Conservation (phyloP, 2,888 invertebrate genomes). For the Drosophila tanythrix region DNA sequence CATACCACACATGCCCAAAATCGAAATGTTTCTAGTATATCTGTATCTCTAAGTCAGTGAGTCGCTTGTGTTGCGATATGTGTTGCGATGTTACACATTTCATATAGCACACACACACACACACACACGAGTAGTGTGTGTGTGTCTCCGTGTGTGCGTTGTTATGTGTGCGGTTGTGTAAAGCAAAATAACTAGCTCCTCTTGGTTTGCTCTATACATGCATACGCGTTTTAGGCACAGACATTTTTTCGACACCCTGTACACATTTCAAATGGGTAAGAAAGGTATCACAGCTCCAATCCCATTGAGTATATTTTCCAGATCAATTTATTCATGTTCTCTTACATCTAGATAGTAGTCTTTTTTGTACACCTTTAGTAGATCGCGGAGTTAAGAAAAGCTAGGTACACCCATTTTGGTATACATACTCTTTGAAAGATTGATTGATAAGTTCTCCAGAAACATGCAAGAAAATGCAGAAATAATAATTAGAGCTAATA, state of each 20-base stretch:
- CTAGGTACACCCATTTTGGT: background rate
- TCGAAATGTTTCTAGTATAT: constrained; percentile 53
- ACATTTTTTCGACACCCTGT: constrained; percentile 44
- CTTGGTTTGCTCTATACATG: constrained; percentile 32
- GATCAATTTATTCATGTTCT: background rate
- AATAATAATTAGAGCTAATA: background rate
- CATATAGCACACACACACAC: constrained; percentile 59
- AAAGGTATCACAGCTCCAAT: constrained; percentile 5
- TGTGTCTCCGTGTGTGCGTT: constrained; percentile 6
- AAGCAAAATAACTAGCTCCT: constrained; percentile 39
- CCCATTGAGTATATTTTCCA: background rate
- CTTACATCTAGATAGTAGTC: background rate
- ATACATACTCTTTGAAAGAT: background rate
- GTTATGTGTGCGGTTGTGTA: constrained; percentile 34
- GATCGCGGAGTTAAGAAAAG: background rate
- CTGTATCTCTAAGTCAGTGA: constrained; percentile 50
- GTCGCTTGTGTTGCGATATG: constrained; percentile 47
- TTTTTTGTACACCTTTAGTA: background rate
- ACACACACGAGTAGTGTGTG: constrained; percentile 14
- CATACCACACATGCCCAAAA: constrained; percentile 44
- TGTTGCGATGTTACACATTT: constrained; percentile 69
- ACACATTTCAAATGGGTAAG: background rate
- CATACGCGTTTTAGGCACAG: constrained; percentile 47
- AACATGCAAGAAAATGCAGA: background rate
- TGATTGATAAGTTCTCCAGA: background rate